Conservation (phyloP, 1,140 invertebrate genomes). For the Steinernema khuongi region DNA sequence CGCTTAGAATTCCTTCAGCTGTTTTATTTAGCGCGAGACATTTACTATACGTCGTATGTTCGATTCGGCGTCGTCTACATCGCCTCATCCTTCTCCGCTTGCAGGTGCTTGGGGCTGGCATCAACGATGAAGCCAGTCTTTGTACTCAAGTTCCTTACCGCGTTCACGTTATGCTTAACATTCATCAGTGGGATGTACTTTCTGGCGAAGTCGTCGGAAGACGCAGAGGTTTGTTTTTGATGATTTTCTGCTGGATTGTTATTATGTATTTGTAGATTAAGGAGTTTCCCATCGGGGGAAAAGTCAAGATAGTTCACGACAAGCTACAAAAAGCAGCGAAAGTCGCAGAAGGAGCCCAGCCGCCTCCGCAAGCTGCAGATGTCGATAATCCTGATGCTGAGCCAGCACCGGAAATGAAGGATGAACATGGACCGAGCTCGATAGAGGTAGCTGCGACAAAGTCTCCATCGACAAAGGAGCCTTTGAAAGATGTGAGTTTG, state of each 20-base stretch:
- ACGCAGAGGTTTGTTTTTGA: not conserved
- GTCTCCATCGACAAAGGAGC: not conserved
- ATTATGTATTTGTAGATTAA: not conserved
- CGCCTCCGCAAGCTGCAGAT: not conserved
- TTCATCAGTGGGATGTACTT: not conserved
- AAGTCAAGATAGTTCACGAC: not conserved
- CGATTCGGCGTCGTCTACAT: no score
- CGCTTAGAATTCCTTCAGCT: no score
- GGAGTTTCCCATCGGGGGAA: not conserved
- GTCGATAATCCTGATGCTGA: not conserved
- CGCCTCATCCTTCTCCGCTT: no score
- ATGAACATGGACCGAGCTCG: not conserved
- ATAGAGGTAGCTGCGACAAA: not conserved
- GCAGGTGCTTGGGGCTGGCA: no score
- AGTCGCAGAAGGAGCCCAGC: not conserved
- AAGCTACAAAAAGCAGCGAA: not conserved
- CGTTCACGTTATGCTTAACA: not conserved
- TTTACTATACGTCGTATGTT: no score
- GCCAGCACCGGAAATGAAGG: not conserved
- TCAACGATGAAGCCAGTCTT: not conserved
- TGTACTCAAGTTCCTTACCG: not conserved
- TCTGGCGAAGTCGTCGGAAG: not conserved
- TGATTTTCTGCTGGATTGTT: not conserved
- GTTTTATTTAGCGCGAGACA: no score
- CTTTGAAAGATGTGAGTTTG: not conserved